Percentiles rank a stretch among this genome's conserved stretches.
Evolutionary conservation across 2,113 vertebrate species (phyloP).

Genomic region (Caranx melampygus): DNA sequence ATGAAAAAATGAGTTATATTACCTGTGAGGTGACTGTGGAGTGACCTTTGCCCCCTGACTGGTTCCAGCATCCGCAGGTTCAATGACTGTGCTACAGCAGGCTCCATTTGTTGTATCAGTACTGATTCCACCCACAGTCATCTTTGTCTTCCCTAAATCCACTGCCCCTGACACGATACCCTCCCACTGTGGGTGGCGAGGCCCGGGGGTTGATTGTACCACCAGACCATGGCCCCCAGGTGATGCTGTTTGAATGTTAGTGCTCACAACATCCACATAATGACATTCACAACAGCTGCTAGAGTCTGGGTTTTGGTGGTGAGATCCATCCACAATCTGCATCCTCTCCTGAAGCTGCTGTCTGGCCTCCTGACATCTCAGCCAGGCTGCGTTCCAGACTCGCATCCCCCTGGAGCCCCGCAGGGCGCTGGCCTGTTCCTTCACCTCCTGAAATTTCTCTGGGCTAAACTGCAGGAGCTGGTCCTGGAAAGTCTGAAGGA

Average conservation of each 20-base stretch:
- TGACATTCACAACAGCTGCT: conserved; percentile 56
- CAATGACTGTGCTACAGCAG: conserved; percentile 31
- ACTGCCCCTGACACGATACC: conserved; percentile 51
- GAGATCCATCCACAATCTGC: conserved; percentile 69
- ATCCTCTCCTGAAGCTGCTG: conserved; percentile 84
- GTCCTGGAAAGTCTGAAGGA: conserved; percentile 84
- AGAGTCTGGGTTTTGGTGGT: conserved; percentile 18
- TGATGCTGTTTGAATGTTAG: conserved; percentile 55
- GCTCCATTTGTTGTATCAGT: conserved; percentile 29
- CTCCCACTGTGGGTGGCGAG: conserved; percentile 66
- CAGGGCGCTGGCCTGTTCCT: conserved; percentile 82
- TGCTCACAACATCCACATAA: conserved; percentile 67
- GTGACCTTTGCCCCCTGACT: conserved; percentile 50
- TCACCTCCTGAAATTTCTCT: conserved; percentile 86
- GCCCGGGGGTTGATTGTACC: conserved; percentile 73
- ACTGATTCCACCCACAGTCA: conserved; percentile 26
- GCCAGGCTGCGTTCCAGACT: conserved; percentile 86
- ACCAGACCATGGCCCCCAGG: conserved; percentile 60
- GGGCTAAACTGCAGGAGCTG: conserved; percentile 80
- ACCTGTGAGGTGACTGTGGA: conserved; percentile 69
- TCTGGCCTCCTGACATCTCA: conserved; percentile 81
- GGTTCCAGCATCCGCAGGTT: conserved; percentile 51
- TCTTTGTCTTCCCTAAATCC: conserved; percentile 64
- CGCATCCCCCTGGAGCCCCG: conserved; percentile 77
- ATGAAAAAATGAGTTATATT: background rate